A percentile compares a stretch with the other conserved stretches of the same genome.
Conservation (phyloP, 2,888 invertebrate genomes). For the Nomada goodeniana region DNA sequence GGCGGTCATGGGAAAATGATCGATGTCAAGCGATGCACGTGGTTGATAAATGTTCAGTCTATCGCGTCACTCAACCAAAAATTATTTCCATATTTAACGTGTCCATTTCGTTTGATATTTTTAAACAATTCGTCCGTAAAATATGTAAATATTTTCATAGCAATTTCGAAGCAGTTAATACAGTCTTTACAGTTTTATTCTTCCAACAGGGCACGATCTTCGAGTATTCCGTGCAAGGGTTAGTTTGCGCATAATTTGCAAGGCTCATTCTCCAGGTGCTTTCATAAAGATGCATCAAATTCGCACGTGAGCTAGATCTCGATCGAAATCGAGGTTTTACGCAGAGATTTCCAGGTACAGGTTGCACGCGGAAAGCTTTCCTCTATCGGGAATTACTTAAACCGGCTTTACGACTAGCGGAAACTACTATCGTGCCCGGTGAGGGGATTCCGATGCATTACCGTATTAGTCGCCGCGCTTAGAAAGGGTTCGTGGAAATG, state of each 20-base stretch:
- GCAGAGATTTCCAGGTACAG: slow-evolving; percentile 53
- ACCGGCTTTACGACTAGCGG: slow-evolving; percentile 82
- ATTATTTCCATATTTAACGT: no score
- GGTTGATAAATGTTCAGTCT: no score
- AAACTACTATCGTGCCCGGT: slow-evolving; percentile 77
- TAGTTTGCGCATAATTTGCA: background rate
- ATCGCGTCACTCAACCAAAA: no score
- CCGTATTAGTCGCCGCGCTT: slow-evolving; percentile 82
- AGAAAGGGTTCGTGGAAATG: slow-evolving; percentile 81
- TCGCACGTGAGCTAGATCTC: background rate
- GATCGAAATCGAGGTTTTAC: slow-evolving; percentile 33
- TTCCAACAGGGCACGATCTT: no score
- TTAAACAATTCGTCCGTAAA: no score
- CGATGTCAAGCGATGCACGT: no score
- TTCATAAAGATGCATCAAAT: background rate
- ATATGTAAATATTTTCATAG: no score
- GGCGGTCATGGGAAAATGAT: no score
- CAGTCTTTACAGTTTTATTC: no score
- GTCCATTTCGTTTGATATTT: no score
- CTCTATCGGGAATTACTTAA: slow-evolving; percentile 83
- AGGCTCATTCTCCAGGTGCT: background rate
- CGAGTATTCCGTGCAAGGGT: no score
- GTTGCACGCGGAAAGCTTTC: slow-evolving; percentile 70
- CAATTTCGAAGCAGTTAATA: no score
- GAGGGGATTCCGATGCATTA: slow-evolving; percentile 82